Evolutionary conservation across 2,888 invertebrate genomes (phyloP), one percentile per base, ranked within the genome.

Genomic region (Tridacna crocea): DNA sequence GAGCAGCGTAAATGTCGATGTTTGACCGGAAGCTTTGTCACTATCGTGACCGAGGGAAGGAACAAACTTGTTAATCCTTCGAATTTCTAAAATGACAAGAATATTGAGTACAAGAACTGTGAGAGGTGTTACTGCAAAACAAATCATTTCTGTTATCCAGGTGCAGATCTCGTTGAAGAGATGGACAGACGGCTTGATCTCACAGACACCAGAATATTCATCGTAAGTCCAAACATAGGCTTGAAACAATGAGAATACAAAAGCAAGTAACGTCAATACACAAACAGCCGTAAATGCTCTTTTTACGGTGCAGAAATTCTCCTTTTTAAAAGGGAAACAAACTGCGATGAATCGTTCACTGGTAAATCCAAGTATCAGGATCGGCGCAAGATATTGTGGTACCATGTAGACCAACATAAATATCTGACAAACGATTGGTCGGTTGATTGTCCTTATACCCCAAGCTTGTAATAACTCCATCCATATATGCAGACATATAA

Each of bases 341-440:
- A 93, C 88, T 13, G 94, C 93, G 55, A 94, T 92, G 84, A 92
- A 94, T 2, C 94, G 80, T 75, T 94, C 94, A 46, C 94, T 91
- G 0, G 94, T 94, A 75, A 94, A 94, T 0, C 92, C 92, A 15
- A 94, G 84, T 13, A 94, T 94, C 0, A 94, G 88, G 15, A 94
- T 77, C 0, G 94, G 94, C 0, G 93, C 92, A 19, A 92, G 84
- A 81, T 93, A 94, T 82, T 94, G 94, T 0, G 92, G 91, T 0
- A 88, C 87, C 61, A 90, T 85, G 72, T 89, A 90, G 12, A 93
- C 27, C 17, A 92, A 83, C 87, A 91, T 91, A 77, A 92, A 94
- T 8, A 90, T 75, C 85, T 93, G 92, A 80, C 94, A 94, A 13
- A 90, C 73, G 2, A 88, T 82, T 46, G 88, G 85, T 15, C 87